phyloP scores from a whole-genome alignment of 2,113 vertebrate species.

The Holacanthus passer region DNA sequence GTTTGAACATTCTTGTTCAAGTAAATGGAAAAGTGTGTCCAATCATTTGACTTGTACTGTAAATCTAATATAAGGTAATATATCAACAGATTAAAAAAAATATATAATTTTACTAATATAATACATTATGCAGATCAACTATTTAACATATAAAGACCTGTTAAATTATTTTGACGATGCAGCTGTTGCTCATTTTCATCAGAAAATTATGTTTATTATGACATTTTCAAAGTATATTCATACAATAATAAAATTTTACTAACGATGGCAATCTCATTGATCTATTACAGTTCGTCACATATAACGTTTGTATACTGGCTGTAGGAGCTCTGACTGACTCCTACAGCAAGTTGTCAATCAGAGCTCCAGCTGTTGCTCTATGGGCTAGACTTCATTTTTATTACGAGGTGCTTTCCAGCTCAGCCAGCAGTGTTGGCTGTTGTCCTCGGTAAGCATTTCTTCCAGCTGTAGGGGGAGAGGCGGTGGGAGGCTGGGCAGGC shows the following conservation, averaged over 20 bases:
- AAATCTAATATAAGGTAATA: too few species aligned
- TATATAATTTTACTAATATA: neutral
- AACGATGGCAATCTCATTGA: neutral
- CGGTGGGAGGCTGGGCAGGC: slow-evolving; percentile 69
- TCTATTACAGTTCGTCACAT: neutral
- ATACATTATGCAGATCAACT: neutral
- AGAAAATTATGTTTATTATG: slow-evolving; percentile 4
- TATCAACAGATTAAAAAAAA: neutral
- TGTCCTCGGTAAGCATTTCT: slow-evolving; percentile 63
- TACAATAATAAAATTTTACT: slow-evolving; percentile 42
- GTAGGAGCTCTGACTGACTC: neutral
- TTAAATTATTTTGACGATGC: neutral
- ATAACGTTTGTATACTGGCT: neutral
- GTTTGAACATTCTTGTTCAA: too few species aligned
- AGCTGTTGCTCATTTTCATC: neutral
- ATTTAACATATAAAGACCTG: neutral
- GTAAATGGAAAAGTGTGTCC: too few species aligned
- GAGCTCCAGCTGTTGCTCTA: slow-evolving; percentile 1
- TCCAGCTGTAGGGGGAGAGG: slow-evolving; percentile 73
- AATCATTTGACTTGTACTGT: too few species aligned
- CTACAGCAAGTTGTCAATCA: neutral
- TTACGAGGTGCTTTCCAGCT: neutral
- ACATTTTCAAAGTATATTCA: slow-evolving; percentile 9
- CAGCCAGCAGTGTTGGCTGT: slow-evolving; percentile 23
- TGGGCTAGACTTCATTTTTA: neutral